Evolutionary conservation across 2,888 invertebrate species (phyloP).

Genomic region (Autographa gamma): DNA sequence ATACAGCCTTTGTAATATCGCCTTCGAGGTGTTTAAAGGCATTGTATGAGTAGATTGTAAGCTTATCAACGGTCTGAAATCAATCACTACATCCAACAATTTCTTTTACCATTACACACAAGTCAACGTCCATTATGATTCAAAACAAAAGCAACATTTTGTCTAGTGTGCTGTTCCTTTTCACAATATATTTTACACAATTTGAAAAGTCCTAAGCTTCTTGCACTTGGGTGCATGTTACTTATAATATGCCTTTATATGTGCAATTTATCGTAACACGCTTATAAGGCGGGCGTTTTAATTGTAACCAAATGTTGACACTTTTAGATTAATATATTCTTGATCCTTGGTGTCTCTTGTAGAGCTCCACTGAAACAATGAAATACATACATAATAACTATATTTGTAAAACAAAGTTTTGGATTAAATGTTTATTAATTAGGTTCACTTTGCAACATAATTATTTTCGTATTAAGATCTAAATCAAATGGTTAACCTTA

Average conservation of each 20-base stretch:
- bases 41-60: neutral
- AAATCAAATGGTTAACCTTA: no score
- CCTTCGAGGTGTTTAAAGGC: neutral
- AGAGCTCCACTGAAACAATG: conserved; percentile 57
- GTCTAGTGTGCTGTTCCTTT: conserved; percentile 23
- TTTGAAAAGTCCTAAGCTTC: conserved; percentile 27
- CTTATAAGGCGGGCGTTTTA: conserved; percentile 42
- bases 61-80: conserved; percentile 34
- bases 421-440: no score
- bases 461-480: no score
- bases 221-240: conserved; percentile 34
- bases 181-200: conserved; percentile 6
- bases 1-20: neutral
- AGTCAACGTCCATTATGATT: conserved; percentile 22
- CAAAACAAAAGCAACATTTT: conserved; percentile 12
- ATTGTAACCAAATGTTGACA: conserved; percentile 30
- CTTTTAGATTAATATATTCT: conserved; percentile 28
- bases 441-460: no score
- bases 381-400: no score
- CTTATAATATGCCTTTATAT: conserved; percentile 27
- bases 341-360: conserved; percentile 29
- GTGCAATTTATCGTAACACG: conserved; percentile 33
- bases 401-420: no score
- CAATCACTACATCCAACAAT: conserved; percentile 27
- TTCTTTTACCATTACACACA: conserved; percentile 13